phyloP scores from a whole-genome alignment of 2,888 invertebrate genomes.

The Drosophila sordidula region DNA sequence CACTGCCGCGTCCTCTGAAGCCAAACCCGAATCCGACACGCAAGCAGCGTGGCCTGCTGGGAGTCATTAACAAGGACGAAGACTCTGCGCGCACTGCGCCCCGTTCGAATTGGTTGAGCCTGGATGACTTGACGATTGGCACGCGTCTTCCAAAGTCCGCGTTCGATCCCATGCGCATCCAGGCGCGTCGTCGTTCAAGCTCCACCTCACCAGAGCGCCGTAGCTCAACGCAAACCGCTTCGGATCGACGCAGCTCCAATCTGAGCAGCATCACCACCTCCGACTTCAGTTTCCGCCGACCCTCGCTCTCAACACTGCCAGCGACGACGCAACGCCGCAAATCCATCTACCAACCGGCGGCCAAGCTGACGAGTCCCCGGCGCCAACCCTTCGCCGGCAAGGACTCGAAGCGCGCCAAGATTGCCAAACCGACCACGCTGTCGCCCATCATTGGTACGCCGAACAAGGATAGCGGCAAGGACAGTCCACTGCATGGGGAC shows the following conservation, averaged over 20 bases:
- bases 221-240: slow-evolving; percentile 84
- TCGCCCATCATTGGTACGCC: slow-evolving; percentile 85
- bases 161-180: slow-evolving; percentile 55
- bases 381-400: slow-evolving; percentile 38
- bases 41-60: slow-evolving; percentile 82
- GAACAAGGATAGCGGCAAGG: slow-evolving; percentile 82
- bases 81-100: slow-evolving; percentile 72
- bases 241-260: slow-evolving; percentile 84
- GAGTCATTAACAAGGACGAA: slow-evolving; percentile 79
- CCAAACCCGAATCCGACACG: slow-evolving; percentile 84
- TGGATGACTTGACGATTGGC: slow-evolving; percentile 78
- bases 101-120: slow-evolving; percentile 82
- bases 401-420: slow-evolving; percentile 68
- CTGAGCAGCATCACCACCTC: slow-evolving; percentile 84
- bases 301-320: slow-evolving; percentile 74
- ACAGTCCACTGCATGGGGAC: slow-evolving; percentile 70
- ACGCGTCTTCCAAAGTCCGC: slow-evolving; percentile 49
- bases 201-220: slow-evolving; percentile 84
- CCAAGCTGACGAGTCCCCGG: slow-evolving; percentile 36
- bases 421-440: slow-evolving; percentile 83
- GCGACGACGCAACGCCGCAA: slow-evolving; percentile 60
- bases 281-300: slow-evolving; percentile 83
- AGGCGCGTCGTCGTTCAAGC: slow-evolving; percentile 77
- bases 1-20: slow-evolving; percentile 74
- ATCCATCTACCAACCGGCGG: slow-evolving; percentile 49